phyloP scores from a whole-genome alignment of 2,888 invertebrate genomes.

The Drosophila lacicola region DNA sequence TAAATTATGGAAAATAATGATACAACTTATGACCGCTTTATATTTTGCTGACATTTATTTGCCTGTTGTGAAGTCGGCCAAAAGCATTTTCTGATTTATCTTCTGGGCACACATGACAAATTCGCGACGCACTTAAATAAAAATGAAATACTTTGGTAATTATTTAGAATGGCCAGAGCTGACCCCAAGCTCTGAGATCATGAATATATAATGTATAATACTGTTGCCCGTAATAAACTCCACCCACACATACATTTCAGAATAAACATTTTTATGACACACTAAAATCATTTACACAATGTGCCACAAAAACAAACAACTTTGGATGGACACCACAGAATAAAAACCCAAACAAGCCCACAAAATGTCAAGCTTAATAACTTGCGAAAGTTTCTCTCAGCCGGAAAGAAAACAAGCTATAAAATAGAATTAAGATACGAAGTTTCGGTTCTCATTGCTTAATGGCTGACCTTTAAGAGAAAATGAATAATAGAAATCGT shows the following conservation, averaged over 20 bases:
- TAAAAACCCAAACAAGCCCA: conserved; percentile 45
- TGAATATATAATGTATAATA: conserved; percentile 55
- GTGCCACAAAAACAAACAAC: conserved; percentile 55
- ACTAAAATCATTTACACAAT: conserved; percentile 70
- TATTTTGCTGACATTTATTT: conserved; percentile 71
- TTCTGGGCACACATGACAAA: conserved; percentile 44
- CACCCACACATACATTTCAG: conserved; percentile 17
- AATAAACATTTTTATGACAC: conserved; percentile 62
- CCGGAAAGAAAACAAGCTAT: conserved; percentile 63
- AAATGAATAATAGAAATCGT: conserved; percentile 5
- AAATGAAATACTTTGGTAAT: conserved; percentile 54
- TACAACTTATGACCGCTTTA: conserved; percentile 73
- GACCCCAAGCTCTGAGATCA: conserved; percentile 52
- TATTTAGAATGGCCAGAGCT: conserved; percentile 59
- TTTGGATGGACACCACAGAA: conserved; percentile 33
- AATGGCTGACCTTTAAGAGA: not conserved
- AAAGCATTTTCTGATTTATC: conserved; percentile 70
- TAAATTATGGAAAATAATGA: conserved; percentile 70
- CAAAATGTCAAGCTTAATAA: conserved; percentile 50
- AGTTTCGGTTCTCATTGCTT: not conserved
- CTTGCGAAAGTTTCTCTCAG: conserved; percentile 40
- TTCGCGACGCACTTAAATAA: conserved; percentile 40
- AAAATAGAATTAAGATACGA: conserved; percentile 50
- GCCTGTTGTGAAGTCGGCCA: conserved; percentile 32
- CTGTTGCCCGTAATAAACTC: conserved; percentile 42